Conservation (phyloP, 1,140 invertebrate genomes). For the Oryctes rhinoceros region DNA sequence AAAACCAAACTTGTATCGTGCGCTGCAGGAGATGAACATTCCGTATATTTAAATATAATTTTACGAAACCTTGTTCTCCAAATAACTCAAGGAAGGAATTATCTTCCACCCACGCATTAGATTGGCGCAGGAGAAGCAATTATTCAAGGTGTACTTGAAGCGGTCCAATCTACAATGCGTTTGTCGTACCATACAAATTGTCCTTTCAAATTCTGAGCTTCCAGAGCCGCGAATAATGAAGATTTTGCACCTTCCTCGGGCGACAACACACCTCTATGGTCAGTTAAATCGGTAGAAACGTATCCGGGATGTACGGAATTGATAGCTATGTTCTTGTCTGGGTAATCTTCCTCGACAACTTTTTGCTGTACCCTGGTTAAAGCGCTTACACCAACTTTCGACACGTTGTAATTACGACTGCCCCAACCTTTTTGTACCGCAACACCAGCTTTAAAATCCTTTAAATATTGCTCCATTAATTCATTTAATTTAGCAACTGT, state of each 20-base stretch:
- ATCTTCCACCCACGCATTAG: no score
- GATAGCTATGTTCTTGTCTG: slow-evolving; percentile 66
- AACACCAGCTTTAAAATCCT: slow-evolving; percentile 59
- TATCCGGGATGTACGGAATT: slow-evolving; percentile 73
- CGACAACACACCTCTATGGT: slow-evolving; percentile 69
- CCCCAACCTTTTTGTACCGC: slow-evolving; percentile 67
- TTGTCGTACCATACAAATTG: slow-evolving; percentile 61
- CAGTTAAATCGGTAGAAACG: slow-evolving; percentile 76
- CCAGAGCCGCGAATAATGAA: slow-evolving; percentile 60
- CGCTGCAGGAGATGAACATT: no score
- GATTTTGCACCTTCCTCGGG: slow-evolving; percentile 68
- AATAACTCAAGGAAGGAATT: no score
- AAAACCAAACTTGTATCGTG: no score
- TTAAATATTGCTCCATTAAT: slow-evolving; percentile 73
- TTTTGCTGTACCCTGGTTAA: slow-evolving; percentile 70
- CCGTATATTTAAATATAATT: no score
- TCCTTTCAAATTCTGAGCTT: slow-evolving; percentile 59
- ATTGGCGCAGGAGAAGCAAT: neutral
- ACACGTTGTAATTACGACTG: slow-evolving; percentile 68
- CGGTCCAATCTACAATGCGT: slow-evolving; percentile 57
- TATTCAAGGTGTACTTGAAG: slow-evolving; percentile 15
- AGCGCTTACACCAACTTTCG: slow-evolving; percentile 73
- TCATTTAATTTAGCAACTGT: slow-evolving; percentile 67
- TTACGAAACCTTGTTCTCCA: no score
- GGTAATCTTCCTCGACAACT: slow-evolving; percentile 63